phyloP scores from a whole-genome alignment of 2,797 vertebrate genomes.

The Pipistrellus pipistrellus region DNA sequence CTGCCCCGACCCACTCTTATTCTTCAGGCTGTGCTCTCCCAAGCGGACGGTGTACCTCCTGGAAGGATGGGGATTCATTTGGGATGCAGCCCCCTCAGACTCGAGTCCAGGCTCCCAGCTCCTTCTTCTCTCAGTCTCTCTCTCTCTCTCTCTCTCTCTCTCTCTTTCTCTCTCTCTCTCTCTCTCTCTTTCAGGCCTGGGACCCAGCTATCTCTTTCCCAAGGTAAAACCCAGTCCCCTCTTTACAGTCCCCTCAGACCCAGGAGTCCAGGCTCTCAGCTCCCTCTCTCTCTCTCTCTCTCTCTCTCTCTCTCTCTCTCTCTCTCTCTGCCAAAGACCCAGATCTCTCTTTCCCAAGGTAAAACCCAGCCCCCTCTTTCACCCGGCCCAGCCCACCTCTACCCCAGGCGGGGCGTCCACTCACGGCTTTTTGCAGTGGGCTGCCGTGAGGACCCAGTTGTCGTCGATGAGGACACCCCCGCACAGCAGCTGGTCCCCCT shows the following conservation, averaged over 20 bases:
- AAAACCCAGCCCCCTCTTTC: neutral
- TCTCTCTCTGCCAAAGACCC: neutral
- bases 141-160: neutral
- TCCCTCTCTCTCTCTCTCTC: neutral
- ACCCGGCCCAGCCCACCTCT: neutral
- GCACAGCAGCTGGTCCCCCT: conserved; percentile 13
- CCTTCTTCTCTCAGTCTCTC: neutral
- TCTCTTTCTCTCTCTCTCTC: neutral
- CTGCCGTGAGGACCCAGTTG: conserved; percentile 80
- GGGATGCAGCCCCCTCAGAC: neutral
- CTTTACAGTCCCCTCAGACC: neutral
- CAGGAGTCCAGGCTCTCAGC: too few species aligned
- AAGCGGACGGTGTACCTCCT: conserved; percentile 76
- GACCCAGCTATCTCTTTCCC: neutral
- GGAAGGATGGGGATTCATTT: neutral
- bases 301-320: neutral
- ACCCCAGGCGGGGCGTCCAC: neutral
- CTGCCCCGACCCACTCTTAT: neutral
- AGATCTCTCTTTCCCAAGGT: neutral
- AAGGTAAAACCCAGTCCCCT: neutral
- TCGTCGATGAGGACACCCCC: conserved; percentile 78
- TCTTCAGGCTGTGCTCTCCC: conserved; percentile 74
- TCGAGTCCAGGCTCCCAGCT: too few species aligned
- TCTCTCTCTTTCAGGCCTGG: neutral
- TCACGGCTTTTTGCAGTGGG: conserved; percentile 80